Evolutionary conservation across 2,888 invertebrate species (phyloP).

Genomic region (Cecidostiba fungosa): DNA sequence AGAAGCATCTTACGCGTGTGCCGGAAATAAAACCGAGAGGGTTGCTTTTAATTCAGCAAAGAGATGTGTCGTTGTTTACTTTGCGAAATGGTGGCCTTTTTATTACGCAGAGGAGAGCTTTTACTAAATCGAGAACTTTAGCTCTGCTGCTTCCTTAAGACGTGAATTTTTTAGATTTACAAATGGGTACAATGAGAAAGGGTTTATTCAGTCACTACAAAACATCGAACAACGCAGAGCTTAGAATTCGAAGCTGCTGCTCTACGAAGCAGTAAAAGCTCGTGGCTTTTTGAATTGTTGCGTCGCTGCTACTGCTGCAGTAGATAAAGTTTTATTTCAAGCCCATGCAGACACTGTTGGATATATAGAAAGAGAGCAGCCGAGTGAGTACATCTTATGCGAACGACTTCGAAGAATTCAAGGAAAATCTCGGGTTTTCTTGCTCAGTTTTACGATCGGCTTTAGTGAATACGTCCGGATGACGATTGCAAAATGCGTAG

Average conservation of each 20-base stretch:
- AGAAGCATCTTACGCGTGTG: not conserved
- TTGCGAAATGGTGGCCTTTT: not conserved
- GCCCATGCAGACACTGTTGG: not conserved
- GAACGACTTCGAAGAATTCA: conserved; percentile 22
- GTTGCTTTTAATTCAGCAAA: not conserved
- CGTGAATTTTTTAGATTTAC: not conserved
- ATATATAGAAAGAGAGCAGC: not conserved
- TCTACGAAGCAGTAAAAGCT: not conserved
- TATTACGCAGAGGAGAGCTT: not conserved
- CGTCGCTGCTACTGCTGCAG: not conserved
- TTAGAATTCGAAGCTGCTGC: conserved; percentile 7
- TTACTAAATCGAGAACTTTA: not conserved
- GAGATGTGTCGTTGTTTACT: not conserved
- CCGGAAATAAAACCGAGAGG: not conserved
- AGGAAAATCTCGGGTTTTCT: conserved; percentile 12
- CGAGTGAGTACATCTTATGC: not conserved
- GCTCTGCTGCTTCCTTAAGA: not conserved
- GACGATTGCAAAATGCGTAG: not conserved
- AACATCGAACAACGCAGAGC: not conserved
- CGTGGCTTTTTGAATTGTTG: conserved; percentile 21
- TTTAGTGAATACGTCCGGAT: not conserved
- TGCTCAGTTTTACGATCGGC: conserved; percentile 1
- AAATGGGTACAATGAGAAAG: not conserved
- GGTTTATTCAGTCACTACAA: not conserved
- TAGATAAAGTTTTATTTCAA: conserved; percentile 17